These are phyloP conservation scores for Oscheius sp. DNA, from an alignment of 2,888 invertebrate species.

Conservation along the genomic window DNA sequence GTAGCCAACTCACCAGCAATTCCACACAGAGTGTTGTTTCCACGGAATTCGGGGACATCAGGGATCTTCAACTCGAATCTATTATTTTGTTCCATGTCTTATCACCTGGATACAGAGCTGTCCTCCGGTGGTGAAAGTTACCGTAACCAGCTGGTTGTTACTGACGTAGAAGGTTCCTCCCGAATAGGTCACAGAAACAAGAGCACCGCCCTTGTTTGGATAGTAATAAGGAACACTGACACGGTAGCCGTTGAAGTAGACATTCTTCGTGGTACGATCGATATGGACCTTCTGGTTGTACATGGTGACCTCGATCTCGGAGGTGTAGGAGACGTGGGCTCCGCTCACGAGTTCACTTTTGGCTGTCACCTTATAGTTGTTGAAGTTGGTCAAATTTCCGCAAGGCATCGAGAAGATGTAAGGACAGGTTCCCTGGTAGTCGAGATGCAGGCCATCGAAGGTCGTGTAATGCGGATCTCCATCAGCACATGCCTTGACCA, in stretches of 20 bases:
- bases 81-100: not conserved
- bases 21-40: constrained; percentile 61
- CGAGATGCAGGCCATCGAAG: constrained; percentile 70
- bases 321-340: constrained; percentile 53
- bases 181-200: constrained; percentile 37
- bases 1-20: constrained; percentile 47
- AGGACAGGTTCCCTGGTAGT: constrained; percentile 69
- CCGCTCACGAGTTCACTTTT: constrained; percentile 52
- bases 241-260: constrained; percentile 54
- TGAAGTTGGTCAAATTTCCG: constrained; percentile 40
- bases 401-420: constrained; percentile 68
- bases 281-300: constrained; percentile 58
- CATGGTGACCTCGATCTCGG: constrained; percentile 59
- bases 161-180: constrained; percentile 48
- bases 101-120: constrained; percentile 48
- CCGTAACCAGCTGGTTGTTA: constrained; percentile 49
- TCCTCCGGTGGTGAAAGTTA: constrained; percentile 45
- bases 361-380: constrained; percentile 55
- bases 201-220: constrained; percentile 43
- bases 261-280: constrained; percentile 48
- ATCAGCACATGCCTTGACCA: constrained; percentile 51
- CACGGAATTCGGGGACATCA: constrained; percentile 60
- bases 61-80: constrained; percentile 43
- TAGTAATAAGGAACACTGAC: constrained; percentile 60
- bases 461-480: constrained; percentile 73